Evolutionary conservation across 2,113 vertebrate species (phyloP).

Genomic region (Furnarius figulus): DNA sequence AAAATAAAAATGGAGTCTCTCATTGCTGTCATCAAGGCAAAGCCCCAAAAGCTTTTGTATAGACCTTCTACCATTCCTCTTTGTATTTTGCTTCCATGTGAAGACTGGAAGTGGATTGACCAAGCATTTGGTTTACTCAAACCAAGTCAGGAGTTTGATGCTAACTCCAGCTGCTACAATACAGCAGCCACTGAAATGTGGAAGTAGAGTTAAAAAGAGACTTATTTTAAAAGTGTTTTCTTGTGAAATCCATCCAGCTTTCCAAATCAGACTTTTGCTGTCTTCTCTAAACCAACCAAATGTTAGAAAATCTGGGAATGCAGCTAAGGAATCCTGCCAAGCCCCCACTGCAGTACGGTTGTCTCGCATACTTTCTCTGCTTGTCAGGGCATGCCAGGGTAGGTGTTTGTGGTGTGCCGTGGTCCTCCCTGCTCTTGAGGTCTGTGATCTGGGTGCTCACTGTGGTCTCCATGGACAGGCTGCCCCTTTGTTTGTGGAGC

Average conservation of each 20-base stretch:
- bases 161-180: neutral
- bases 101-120: neutral
- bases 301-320: neutral
- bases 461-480: neutral
- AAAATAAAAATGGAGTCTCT: neutral
- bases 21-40: neutral
- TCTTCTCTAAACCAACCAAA: neutral
- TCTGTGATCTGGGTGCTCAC: neutral
- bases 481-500: neutral
- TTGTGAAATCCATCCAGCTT: neutral
- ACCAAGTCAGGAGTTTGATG: neutral
- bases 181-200: neutral
- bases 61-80: neutral
- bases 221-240: neutral
- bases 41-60: neutral
- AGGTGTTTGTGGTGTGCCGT: neutral
- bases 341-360: neutral
- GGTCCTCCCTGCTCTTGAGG: neutral
- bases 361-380: neutral
- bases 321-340: neutral
- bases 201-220: neutral
- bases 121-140: neutral
- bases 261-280: neutral
- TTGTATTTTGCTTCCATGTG: neutral
- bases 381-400: neutral